phyloP scores from a whole-genome alignment of 2,113 vertebrate genomes.

The Sciurus niger region DNA sequence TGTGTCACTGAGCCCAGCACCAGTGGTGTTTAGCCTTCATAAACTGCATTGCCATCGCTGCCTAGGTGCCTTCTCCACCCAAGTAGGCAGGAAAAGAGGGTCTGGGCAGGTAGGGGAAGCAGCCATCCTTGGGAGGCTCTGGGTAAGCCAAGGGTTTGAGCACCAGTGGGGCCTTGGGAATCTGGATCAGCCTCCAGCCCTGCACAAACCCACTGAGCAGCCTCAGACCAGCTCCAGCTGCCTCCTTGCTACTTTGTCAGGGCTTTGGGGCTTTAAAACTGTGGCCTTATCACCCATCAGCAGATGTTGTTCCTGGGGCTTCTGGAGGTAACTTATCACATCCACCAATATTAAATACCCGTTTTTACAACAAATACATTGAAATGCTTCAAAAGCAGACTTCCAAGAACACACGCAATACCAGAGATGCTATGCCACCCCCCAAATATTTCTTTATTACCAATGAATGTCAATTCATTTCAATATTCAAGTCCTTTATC shows the following conservation, averaged over 20 bases:
- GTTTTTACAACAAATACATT: constrained; percentile 11
- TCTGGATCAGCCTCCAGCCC: not conserved
- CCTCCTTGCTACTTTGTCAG: not conserved
- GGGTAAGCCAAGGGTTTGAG: not conserved
- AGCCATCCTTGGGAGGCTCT: not conserved
- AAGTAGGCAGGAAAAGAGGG: not conserved
- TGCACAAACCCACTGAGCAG: not conserved
- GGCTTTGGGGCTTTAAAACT: not conserved
- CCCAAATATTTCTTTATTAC: not conserved
- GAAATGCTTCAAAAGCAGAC: constrained; percentile 10
- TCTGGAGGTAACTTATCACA: constrained; percentile 26
- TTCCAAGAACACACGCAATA: constrained; percentile 14
- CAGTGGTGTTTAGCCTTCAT: not conserved
- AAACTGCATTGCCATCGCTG: not conserved
- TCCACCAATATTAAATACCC: not conserved
- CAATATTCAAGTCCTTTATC: constrained; percentile 49
- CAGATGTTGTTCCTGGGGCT: constrained; percentile 26
- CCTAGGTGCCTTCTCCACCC: not conserved
- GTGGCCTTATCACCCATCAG: constrained; percentile 1
- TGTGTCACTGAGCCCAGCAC: not conserved
- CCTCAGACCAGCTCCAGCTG: not conserved
- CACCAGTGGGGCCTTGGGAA: not conserved
- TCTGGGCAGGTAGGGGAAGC: not conserved
- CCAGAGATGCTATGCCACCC: not conserved
- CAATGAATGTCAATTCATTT: not conserved